Base-by-base conservation (phyloP, 2,113 vertebrate genomes). In the Tupaia tana region DNA sequence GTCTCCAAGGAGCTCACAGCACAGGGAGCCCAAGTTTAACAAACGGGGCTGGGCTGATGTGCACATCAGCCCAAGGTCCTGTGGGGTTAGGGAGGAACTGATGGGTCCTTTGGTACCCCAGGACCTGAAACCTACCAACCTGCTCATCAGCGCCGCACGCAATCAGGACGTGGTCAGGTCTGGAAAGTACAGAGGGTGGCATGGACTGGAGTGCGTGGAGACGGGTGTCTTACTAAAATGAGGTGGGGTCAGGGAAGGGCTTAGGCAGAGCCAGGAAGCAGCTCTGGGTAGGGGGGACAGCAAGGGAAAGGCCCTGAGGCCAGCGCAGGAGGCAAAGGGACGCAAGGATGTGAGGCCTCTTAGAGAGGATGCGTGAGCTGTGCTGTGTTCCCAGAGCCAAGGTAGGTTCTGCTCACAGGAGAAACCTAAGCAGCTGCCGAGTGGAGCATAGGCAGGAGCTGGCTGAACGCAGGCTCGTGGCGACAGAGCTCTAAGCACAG, bases 41-140 rank as follows among this genome's bases (percentile, higher is more conserved):
- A 64, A 20, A 70, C 52, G 14, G 27, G 13, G 56, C 81, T 63
- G n/a, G 58, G 25, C 61, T 7, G 2, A 19, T 6, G 43, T 43
- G 43, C 43, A 6, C 43, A 43, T 22, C 20, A 3, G 54, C 52
- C 71, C 16, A 1, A 24, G 58, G 43, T 14, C 84, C 22, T 67
- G 3, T 54, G 9, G 52, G 77, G 24, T 10, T 4, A 43, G 43
- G 2, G 61, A 54, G 77, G 18, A 74, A 63, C 74, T 61, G 9
- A 86, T 9, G 12, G 61, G 11, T 79, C 74, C 70, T 84, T 88
- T 81, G 81, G 27, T 73, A 29, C 19, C n/a, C n/a, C 87, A 99
- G 99, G 99, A 99, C 93, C 98, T 99, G 95, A 99, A 99, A 91
- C 99, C 99, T 25, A 99, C 99, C 1, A 99, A 99, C 97, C 98